A percentile compares a stretch with the other conserved stretches of the same genome.
Conservation (phyloP, 2,888 invertebrate genomes). For the Tachina grossa region DNA sequence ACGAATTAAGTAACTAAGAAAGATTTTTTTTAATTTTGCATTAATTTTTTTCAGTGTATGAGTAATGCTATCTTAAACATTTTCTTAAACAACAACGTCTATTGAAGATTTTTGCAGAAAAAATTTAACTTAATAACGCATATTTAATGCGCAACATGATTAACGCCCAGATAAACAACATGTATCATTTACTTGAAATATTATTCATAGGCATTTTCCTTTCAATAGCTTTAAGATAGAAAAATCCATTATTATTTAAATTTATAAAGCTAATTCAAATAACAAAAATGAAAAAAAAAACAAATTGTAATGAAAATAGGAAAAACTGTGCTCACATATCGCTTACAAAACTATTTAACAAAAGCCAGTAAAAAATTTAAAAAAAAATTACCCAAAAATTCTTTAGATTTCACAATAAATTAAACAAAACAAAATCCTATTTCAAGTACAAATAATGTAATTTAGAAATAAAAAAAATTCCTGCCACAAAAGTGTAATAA, state of each 20-base stretch:
- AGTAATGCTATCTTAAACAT: not conserved
- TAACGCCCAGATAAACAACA: slow-evolving; percentile 66
- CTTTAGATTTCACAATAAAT: slow-evolving; percentile 66
- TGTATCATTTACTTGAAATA: slow-evolving; percentile 66
- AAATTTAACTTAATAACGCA: not conserved
- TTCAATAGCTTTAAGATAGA: slow-evolving; percentile 27
- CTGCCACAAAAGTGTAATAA: slow-evolving; percentile 59
- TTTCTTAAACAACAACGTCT: not conserved
- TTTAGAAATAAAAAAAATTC: slow-evolving; percentile 51
- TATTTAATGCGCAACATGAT: slow-evolving; percentile 66
- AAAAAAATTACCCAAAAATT: slow-evolving; percentile 35
- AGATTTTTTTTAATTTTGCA: too few species aligned
- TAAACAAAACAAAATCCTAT: slow-evolving; percentile 64
- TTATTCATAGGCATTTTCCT: slow-evolving; percentile 46
- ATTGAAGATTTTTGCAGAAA: not conserved
- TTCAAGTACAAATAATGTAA: slow-evolving; percentile 59
- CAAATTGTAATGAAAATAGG: slow-evolving; percentile 45
- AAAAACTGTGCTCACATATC: slow-evolving; percentile 63
- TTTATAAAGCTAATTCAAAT: slow-evolving; percentile 50
- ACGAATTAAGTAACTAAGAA: too few species aligned
- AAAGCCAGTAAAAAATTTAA: slow-evolving; percentile 32
- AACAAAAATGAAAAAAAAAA: slow-evolving; percentile 8
- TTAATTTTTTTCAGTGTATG: too few species aligned
- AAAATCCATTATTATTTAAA: slow-evolving; percentile 46
- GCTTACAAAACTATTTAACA: slow-evolving; percentile 65